A percentile compares a stretch with the other conserved stretches of the same genome.
Evolutionary conservation across 1,140 invertebrate species (phyloP).

Genomic region (Tetragonula clypearis): DNA sequence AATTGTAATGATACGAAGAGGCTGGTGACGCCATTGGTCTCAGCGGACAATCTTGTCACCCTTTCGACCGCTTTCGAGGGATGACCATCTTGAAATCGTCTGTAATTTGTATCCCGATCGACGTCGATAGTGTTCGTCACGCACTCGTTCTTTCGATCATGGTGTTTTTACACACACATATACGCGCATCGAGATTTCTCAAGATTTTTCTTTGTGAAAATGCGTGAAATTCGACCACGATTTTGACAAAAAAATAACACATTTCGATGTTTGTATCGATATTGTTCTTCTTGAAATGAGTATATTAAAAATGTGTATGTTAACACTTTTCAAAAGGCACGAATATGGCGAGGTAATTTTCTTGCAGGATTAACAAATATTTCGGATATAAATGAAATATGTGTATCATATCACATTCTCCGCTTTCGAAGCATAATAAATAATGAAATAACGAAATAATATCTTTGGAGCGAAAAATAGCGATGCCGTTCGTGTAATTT

Average conservation of each 20-base stretch:
- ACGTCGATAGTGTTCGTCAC: constrained; percentile 70
- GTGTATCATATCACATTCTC: background rate
- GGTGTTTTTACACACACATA: constrained; percentile 34
- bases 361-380: background rate
- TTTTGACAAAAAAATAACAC: background rate
- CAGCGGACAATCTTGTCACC: constrained; percentile 72
- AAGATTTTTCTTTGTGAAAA: background rate
- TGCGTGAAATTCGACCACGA: too few species aligned
- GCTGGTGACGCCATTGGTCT: constrained; percentile 42
- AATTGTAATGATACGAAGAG: too few species aligned
- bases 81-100: constrained; percentile 68
- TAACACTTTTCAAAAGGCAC: background rate
- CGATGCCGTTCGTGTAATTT: background rate
- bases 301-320: background rate
- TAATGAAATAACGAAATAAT: background rate
- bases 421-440: background rate
- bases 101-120: constrained; percentile 77
- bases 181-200: background rate
- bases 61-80: constrained; percentile 65
- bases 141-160: constrained; percentile 30
- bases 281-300: background rate
- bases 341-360: too few species aligned
- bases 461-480: background rate
- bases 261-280: background rate
- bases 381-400: background rate